phyloP scores from a whole-genome alignment of 2,113 vertebrate genomes.

The Callorhinus ursinus region DNA sequence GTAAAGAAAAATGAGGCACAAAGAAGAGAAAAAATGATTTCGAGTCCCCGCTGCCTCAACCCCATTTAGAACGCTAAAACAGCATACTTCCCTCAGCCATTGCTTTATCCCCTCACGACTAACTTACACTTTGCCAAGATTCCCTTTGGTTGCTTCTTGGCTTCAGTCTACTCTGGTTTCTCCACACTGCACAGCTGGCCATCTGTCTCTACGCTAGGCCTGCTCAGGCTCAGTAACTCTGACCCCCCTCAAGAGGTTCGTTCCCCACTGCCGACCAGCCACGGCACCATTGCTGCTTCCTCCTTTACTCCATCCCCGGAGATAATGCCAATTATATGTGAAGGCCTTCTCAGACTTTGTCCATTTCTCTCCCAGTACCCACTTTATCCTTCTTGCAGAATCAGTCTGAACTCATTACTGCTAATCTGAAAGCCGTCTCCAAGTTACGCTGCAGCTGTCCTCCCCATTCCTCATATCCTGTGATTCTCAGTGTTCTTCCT shows the following conservation, averaged over 20 bases:
- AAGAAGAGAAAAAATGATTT: not conserved
- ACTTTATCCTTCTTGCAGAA: not conserved
- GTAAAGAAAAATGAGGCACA: constrained; percentile 39
- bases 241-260: not conserved
- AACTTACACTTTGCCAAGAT: not conserved
- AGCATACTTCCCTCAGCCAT: not conserved
- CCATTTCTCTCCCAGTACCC: not conserved
- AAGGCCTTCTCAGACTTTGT: not conserved
- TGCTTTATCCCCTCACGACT: not conserved
- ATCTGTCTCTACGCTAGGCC: fast-evolving
- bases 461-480: fast-evolving
- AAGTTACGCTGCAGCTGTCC: fast-evolving
- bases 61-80: not conserved
- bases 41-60: not conserved
- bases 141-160: not conserved
- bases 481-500: not conserved
- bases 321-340: not conserved
- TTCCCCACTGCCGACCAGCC: not conserved
- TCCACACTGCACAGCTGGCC: fast-evolving
- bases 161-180: not conserved
- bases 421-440: not conserved
- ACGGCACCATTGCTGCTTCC: fast-evolving
- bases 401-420: not conserved
- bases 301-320: not conserved
- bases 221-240: not conserved